These are phyloP conservation scores for Noctua fimbriata DNA, from an alignment of 2,888 invertebrate genomes.

Conservation along the genomic window DNA sequence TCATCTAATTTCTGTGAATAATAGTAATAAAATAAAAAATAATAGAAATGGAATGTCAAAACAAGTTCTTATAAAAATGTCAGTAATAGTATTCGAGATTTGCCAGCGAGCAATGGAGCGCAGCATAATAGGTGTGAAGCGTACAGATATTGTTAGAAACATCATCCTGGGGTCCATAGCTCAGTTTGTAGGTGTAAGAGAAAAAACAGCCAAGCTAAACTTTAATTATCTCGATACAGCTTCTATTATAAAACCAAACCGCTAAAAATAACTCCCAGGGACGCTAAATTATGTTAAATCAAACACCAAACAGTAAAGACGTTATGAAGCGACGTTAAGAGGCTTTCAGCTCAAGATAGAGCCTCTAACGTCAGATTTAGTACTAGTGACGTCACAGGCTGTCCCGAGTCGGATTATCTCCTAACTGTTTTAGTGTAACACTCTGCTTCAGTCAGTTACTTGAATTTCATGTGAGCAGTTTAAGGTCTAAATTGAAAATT, in stretches of 20 bases:
- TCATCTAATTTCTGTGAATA: no score
- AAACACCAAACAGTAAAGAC: constrained; percentile 28
- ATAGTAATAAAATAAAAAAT: no score
- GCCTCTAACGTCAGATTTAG: constrained; percentile 53
- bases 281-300: not conserved
- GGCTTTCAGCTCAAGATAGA: constrained; percentile 42
- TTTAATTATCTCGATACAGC: not conserved
- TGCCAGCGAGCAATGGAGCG: no score
- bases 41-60: no score
- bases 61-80: no score
- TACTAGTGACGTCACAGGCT: constrained; percentile 36
- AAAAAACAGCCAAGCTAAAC: no score
- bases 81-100: no score
- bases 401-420: constrained; percentile 44
- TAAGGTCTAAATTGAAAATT: not conserved
- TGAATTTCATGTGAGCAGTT: not conserved
- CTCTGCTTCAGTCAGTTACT: constrained; percentile 5
- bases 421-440: constrained; percentile 39
- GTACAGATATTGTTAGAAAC: no score
- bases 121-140: no score
- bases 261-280: not conserved
- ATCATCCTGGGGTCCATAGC: no score
- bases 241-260: not conserved
- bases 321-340: constrained; percentile 43
- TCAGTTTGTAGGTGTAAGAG: no score